A percentile compares a stretch with the other conserved stretches of the same genome.
These are phyloP conservation scores for Antrozous pallidus DNA, from an alignment of 2,797 vertebrate genomes.

Conservation along the genomic window DNA sequence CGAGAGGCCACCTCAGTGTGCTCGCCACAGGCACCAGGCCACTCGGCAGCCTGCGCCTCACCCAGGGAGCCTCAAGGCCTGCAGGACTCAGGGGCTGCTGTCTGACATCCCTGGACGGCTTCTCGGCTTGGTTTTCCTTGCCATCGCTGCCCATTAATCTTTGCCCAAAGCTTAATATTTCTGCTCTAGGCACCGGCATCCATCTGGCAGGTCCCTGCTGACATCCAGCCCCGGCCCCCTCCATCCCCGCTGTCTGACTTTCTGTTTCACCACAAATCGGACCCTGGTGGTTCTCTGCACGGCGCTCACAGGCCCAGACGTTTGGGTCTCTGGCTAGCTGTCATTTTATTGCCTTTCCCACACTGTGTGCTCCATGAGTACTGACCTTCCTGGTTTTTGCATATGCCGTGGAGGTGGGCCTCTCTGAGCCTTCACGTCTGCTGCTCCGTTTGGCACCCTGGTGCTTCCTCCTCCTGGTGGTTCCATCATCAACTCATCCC, in stretches of 20 bases:
- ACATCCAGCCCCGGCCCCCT: fast-evolving
- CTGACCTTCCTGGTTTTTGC: not conserved
- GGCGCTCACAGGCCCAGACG: not conserved
- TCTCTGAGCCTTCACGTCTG: fast-evolving
- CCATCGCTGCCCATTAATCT: not conserved
- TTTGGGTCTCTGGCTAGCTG: not conserved
- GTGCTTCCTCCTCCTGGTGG: not conserved
- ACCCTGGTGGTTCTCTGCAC: not conserved
- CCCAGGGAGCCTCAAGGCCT: not conserved
- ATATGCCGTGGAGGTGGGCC: fast-evolving
- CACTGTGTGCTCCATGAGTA: not conserved
- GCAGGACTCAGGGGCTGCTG: not conserved
- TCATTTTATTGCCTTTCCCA: not conserved
- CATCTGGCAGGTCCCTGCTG: not conserved
- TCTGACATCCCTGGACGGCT: not conserved
- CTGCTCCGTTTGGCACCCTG: not conserved
- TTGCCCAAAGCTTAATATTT: not conserved
- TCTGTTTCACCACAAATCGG: not conserved
- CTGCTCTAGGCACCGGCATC: not conserved
- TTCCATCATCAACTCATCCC: not conserved
- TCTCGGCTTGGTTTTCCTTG: not conserved
- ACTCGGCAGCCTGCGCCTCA: not conserved
- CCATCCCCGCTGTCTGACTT: not conserved
- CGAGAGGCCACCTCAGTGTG: too few species aligned
- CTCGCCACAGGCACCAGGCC: not conserved